These are phyloP conservation scores for Tachycineta bicolor DNA, from an alignment of 2,113 vertebrate species.

Conservation along the genomic window DNA sequence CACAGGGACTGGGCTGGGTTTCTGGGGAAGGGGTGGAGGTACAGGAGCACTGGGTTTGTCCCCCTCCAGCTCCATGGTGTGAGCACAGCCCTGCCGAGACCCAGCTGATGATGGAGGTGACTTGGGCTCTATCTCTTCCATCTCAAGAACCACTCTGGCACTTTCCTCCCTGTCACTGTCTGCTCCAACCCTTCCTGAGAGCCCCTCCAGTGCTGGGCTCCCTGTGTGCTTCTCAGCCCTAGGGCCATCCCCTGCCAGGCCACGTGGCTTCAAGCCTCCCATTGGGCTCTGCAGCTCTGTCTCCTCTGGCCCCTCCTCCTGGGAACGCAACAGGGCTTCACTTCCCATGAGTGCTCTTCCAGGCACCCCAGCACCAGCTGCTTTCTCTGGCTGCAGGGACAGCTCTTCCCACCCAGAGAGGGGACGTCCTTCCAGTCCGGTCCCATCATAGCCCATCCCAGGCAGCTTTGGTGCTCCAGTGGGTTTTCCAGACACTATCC, in stretches of 20 bases:
- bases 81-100: not conserved
- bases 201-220: not conserved
- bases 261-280: not conserved
- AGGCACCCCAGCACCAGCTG: not conserved
- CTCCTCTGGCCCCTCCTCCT: not conserved
- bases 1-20: not conserved
- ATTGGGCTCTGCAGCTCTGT: not conserved
- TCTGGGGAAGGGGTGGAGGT: not conserved
- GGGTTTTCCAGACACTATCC: not conserved
- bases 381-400: not conserved
- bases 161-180: not conserved
- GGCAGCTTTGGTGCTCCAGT: not conserved
- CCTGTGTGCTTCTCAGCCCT: not conserved
- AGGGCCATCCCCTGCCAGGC: not conserved
- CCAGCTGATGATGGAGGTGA: not conserved
- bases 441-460: not conserved
- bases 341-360: not conserved
- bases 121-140: slow-evolving; percentile 58
- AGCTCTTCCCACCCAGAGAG: not conserved
- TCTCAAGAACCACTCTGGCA: slow-evolving; percentile 54
- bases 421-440: not conserved
- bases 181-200: not conserved
- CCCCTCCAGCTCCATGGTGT: not conserved
- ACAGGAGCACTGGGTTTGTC: not conserved
- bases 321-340: not conserved